Conservation (phyloP, 35 echinoderm and acorn worm genomes). For the Heliocidaris tuberculata region DNA sequence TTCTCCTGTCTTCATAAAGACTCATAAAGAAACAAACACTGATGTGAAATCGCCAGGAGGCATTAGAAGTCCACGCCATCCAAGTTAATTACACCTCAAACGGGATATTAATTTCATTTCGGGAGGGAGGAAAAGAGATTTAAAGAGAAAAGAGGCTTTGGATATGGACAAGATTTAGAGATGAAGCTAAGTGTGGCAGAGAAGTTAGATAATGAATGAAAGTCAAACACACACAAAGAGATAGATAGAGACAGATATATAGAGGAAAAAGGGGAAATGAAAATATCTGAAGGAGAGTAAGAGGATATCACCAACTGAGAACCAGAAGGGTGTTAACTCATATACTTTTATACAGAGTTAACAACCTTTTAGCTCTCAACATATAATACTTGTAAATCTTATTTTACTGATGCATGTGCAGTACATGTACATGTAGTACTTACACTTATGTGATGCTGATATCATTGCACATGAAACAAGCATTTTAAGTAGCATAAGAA, state of each 20-base stretch:
- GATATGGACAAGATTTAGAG: neutral
- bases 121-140: neutral
- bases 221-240: neutral
- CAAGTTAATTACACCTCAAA: constrained; percentile 4
- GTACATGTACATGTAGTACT: no score
- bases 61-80: neutral
- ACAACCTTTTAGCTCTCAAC: no score
- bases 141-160: neutral
- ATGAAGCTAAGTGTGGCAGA: neutral
- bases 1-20: neutral
- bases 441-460: no score
- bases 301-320: no score
- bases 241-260: neutral
- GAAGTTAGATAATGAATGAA: neutral
- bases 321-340: no score
- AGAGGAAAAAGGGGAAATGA: neutral
- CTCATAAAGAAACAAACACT: constrained; percentile 6
- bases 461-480: no score
- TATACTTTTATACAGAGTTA: no score
- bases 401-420: no score
- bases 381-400: no score
- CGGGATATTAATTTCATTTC: neutral
- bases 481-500: no score
- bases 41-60: neutral
- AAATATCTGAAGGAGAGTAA: no score